Evolutionary conservation across 2,113 vertebrate species (phyloP), one percentile per base, ranked within the genome.

Genomic region (Uropsilus gracilis): DNA sequence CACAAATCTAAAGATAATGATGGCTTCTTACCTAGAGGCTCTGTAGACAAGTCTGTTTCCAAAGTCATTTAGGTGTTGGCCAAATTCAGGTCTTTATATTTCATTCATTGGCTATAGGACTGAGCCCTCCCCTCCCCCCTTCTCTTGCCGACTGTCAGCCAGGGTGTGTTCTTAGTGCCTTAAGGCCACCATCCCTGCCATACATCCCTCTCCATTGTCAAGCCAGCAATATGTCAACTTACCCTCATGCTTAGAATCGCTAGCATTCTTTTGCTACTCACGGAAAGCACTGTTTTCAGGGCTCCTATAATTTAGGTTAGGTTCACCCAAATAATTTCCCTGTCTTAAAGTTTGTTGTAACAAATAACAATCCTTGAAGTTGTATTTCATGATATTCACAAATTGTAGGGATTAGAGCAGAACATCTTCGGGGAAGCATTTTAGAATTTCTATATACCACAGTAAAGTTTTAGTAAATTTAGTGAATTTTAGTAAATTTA

Each of bases 391-490:
- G 30, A 72, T 91, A 50, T 68, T 96, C 72, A 80, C n/a, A 94
- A 42, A 30, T 69, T 88, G 2, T 26, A 75, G 64, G 24, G 8
- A 55, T 90, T 84, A 44, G 24, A 88, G 26, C 46, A 78, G 42
- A 44, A 64, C 6, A 55, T 81, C 8, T 88, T 81, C 46, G 66
- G 24, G 76, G 14, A 90, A n/a, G 22, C 34, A 46, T 69, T 94
- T 94, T 86, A 69, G 57, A 93, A 86, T 44, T 90, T 80, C 16
- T 61, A 0, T 17, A 53, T 82, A 26, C 14, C 6, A 34, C 16
- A 68, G 73, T 90, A 63, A 59, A 85, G 32, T 95, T 80, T 26
- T 63, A n/a, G n/a, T n/a, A n/a, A n/a, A n/a, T n/a, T n/a, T n/a
- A n/a, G n/a, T n/a, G n/a, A n/a, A n/a, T n/a, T n/a, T n/a, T n/a